A percentile compares a stretch with the other conserved stretches of the same genome.
These are phyloP conservation scores for Botia almorhae DNA, from an alignment of 2,797 vertebrate genomes.

Conservation along the genomic window DNA sequence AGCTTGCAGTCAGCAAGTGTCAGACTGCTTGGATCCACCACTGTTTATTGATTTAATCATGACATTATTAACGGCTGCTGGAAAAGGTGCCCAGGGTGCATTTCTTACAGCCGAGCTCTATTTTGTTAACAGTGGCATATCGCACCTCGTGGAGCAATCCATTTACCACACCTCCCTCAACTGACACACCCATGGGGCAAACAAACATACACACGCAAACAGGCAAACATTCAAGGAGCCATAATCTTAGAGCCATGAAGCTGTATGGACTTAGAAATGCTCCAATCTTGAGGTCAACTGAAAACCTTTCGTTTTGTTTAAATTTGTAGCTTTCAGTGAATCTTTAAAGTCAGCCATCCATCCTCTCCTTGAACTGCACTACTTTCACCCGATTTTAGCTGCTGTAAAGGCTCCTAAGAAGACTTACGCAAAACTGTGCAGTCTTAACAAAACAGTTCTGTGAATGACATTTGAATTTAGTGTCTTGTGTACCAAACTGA, in stretches of 20 bases:
- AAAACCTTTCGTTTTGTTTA: conserved; percentile 34
- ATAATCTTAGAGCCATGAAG: neutral
- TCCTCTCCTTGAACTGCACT: conserved; percentile 37
- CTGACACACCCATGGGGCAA: conserved; percentile 39
- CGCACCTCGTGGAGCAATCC: conserved; percentile 56
- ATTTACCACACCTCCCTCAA: conserved; percentile 51
- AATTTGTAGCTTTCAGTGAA: conserved; percentile 43
- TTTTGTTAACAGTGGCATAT: conserved; percentile 67
- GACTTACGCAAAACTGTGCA: neutral
- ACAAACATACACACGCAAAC: conserved; percentile 41
- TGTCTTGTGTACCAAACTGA: too few relatives aligned
- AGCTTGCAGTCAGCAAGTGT: conserved; percentile 69
- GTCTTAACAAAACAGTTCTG: too few relatives aligned
- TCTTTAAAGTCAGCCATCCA: conserved; percentile 35
- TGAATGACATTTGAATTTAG: neutral
- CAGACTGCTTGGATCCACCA: conserved; percentile 63
- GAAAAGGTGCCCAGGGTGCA: conserved; percentile 64
- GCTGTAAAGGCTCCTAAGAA: neutral
- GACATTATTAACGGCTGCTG: conserved; percentile 69
- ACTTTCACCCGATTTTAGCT: conserved; percentile 44
- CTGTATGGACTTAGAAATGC: neutral
- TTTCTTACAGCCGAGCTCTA: conserved; percentile 65
- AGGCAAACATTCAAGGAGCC: neutral
- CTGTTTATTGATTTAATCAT: conserved; percentile 74
- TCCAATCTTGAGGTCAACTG: conserved; percentile 36